Evolutionary conservation across 2,888 invertebrate genomes (phyloP).

Genomic region (Bombylius major): DNA sequence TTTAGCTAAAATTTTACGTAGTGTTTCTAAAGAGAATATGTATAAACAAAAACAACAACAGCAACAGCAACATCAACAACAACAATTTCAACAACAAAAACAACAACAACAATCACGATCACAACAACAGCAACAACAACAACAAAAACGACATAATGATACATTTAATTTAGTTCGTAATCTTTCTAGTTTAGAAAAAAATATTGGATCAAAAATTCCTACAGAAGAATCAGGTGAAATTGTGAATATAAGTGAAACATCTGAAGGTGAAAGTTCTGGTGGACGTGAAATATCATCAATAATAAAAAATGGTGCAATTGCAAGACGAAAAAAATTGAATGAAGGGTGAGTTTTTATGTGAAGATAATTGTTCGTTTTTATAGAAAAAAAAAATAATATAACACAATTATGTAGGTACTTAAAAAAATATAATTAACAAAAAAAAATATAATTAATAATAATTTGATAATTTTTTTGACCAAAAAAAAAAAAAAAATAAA

Average conservation of each 20-base stretch:
- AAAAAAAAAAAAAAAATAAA: no score
- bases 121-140: slow-evolving; percentile 17
- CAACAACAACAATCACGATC: slow-evolving; percentile 9
- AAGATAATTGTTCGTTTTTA: no score
- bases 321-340: slow-evolving; percentile 35
- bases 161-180: slow-evolving; percentile 31
- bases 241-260: slow-evolving; percentile 19
- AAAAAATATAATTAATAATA: no score
- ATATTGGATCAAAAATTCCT: slow-evolving; percentile 11
- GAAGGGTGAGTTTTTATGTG: slow-evolving; percentile 38
- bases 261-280: slow-evolving; percentile 40
- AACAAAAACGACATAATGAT: slow-evolving; percentile 26
- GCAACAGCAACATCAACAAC: background rate
- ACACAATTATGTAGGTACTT: no score
- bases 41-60: slow-evolving; percentile 11
- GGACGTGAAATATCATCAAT: slow-evolving; percentile 39
- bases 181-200: slow-evolving; percentile 27
- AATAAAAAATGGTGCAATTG: slow-evolving; percentile 39
- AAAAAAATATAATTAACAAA: no score
- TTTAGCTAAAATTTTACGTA: slow-evolving; percentile 27
- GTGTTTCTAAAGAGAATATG: slow-evolving; percentile 28
- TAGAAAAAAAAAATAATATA: no score
- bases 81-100: slow-evolving; percentile 6
- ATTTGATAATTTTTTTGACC: no score
- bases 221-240: slow-evolving; percentile 1